phyloP scores from a whole-genome alignment of 2,797 vertebrate genomes.

The Leptatherina wallacei region DNA sequence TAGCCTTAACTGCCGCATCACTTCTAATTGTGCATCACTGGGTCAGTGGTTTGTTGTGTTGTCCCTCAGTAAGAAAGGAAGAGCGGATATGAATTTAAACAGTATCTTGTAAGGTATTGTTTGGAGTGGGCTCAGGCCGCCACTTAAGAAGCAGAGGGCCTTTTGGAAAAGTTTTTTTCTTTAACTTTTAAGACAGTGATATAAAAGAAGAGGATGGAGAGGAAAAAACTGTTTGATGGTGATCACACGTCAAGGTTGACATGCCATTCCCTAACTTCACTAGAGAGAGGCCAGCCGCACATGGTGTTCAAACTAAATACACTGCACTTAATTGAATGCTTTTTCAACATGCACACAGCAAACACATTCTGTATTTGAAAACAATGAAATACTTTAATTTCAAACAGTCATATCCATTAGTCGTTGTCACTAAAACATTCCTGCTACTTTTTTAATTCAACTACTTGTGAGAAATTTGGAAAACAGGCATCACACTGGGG shows the following conservation, averaged over 20 bases:
- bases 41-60: conserved; percentile 86
- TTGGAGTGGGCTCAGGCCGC: conserved; percentile 80
- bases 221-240: conserved; percentile 79
- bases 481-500: conserved; percentile 38
- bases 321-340: conserved; percentile 64
- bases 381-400: conserved; percentile 62
- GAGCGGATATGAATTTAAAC: conserved; percentile 88
- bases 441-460: conserved; percentile 48
- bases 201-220: conserved; percentile 80
- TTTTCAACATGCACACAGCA: conserved; percentile 49
- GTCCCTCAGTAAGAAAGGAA: conserved; percentile 80
- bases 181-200: conserved; percentile 74
- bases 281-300: conserved; percentile 59
- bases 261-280: conserved; percentile 64
- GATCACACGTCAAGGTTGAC: conserved; percentile 77
- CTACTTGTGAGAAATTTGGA: conserved; percentile 57
- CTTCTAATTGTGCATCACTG: conserved; percentile 87
- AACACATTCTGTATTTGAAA: conserved; percentile 69
- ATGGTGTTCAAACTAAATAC: conserved; percentile 75
- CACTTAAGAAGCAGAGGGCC: conserved; percentile 81
- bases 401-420: conserved; percentile 35
- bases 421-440: conserved; percentile 27
- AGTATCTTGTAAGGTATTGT: conserved; percentile 87
- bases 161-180: conserved; percentile 72
- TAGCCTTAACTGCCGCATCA: conserved; percentile 87